Evolutionary conservation across 2,888 invertebrate species (phyloP), one percentile per base, ranked within the genome.

Genomic region (Scaptomyza tumidula): DNA sequence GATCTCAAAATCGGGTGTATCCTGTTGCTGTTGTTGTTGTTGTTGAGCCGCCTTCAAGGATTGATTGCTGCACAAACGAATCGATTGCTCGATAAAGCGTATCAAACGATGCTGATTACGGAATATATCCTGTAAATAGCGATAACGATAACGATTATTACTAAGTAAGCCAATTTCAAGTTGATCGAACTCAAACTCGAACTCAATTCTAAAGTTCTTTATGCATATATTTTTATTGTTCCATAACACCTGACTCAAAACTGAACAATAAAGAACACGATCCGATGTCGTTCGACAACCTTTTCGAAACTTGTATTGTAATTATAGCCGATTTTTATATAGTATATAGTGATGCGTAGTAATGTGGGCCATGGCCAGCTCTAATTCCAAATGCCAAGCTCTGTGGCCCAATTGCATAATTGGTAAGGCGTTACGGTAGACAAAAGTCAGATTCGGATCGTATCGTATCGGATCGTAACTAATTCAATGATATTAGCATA

Each of bases 21-120:
- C 50, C 41, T 71, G 62, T 33, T 90, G 78, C 85, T 93, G 86
- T 45, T 93, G 77, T 84, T 24, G 24, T 94, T 93, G 86, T 45
- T 93, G 77, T 85, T 94, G 83, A 31, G 84, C 88, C 7, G 92
- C 74, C 62, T 90, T 91, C 39, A 91, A 53, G 0, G 89, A 91
- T 57, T 91, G 91, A 93, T 60, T 94, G 86, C 94, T 94, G 91
- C 94, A 94, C 79, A 93, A 92, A 14, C 94, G 93, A 33, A 91
- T 90, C 39, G 92, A 92, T 66, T 91, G 91, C 59, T 90, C 90
- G 43, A 94, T 93, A 58, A 93, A 93, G 48, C 94, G 94, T 80
- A 94, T 94, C 77, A 95, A 90, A 90, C 95, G 95, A 91, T 95
- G 95, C 91, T 95, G 95, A 88, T 95, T 95, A 91, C 95, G 94